Conservation (phyloP, 2,113 vertebrate genomes). For the Microcebus griseorufus region DNA sequence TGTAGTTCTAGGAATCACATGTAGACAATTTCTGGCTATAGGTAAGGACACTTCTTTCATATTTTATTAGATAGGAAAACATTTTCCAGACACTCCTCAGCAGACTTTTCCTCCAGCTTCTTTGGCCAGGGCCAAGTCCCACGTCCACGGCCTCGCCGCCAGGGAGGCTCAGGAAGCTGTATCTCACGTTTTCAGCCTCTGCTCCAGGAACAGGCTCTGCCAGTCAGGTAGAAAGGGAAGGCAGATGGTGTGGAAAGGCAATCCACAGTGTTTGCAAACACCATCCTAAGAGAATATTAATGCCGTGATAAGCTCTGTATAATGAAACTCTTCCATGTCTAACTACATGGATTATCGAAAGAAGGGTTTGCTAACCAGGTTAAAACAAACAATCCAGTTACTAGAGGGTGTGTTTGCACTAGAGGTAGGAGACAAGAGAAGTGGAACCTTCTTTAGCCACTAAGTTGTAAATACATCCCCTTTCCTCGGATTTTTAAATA, state of each 20-base stretch:
- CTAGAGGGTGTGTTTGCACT: background rate
- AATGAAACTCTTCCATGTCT: background rate
- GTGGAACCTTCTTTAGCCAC: background rate
- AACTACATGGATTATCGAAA: background rate
- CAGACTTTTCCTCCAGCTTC: background rate
- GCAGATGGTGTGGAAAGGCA: background rate
- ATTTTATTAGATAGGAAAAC: background rate
- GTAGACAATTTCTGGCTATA: background rate
- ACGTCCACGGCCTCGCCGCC: background rate
- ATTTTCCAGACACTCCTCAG: background rate
- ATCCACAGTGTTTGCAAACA: background rate
- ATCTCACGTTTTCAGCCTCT: background rate
- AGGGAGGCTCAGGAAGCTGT: background rate
- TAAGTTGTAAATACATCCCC: background rate
- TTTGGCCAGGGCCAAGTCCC: background rate
- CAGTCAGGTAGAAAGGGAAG: background rate
- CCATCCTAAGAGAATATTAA: background rate
- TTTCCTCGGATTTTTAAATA: background rate
- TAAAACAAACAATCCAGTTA: background rate
- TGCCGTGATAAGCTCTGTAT: background rate
- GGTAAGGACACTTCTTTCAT: background rate
- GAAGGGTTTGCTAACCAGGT: background rate
- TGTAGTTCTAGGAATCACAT: background rate
- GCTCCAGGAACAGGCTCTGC: background rate
- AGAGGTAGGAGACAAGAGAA: background rate